Conservation (phyloP, 53 echinoderm and acorn worm species). For the Glandiceps talaboti region DNA sequence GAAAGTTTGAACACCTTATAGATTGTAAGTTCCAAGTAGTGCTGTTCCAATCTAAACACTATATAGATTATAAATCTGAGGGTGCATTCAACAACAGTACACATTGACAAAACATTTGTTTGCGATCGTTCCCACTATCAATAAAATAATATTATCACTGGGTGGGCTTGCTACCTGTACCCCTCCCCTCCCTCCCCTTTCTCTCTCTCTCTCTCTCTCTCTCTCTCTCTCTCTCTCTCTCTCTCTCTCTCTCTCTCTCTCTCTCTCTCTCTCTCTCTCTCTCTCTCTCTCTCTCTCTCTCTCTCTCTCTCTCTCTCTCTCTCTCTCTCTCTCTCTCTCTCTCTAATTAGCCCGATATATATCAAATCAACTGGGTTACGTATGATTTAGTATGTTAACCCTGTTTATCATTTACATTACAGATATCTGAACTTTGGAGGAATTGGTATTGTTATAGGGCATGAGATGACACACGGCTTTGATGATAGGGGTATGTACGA, state of each 20-base stretch:
- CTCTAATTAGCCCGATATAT: no score
- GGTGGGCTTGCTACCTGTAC: no score
- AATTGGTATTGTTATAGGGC: constrained; percentile 83
- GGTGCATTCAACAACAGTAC: no score
- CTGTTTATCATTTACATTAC: not conserved
- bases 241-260: not conserved
- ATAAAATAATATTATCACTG: no score
- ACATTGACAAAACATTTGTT: no score
- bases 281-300: not conserved
- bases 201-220: not conserved
- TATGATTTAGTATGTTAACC: not conserved
- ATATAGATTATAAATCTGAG: no score
- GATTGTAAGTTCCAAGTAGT: no score
- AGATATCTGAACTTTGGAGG: constrained; percentile 86
- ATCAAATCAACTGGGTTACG: no score
- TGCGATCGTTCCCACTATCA: no score
- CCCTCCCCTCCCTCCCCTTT: no score
- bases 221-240: not conserved
- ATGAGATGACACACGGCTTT: constrained; percentile 92
- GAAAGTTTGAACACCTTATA: no score
- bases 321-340: constrained; percentile 1
- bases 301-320: constrained; percentile 1
- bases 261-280: not conserved
- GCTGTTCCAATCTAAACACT: no score
- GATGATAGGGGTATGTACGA: constrained; percentile 66